phyloP scores from a whole-genome alignment of 2,888 invertebrate genomes.

The Andrena bucephala region DNA sequence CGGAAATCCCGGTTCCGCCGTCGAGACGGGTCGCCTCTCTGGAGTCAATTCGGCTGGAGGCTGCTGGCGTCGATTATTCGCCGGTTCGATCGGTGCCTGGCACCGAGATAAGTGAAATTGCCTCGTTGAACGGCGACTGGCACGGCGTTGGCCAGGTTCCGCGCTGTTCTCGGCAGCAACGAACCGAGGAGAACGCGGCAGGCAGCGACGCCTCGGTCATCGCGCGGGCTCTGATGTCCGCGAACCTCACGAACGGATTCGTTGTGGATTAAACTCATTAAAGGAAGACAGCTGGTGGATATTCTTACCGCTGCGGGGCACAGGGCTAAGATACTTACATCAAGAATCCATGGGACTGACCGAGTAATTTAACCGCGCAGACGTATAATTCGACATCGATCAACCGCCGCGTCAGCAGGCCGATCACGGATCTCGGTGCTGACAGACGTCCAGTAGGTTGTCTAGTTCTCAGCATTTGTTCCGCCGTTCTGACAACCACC shows the following conservation, averaged over 20 bases:
- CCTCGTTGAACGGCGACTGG: not conserved
- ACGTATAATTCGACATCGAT: slow-evolving; percentile 11
- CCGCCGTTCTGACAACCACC: not conserved
- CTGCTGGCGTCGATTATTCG: not conserved
- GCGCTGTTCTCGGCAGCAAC: slow-evolving; percentile 17
- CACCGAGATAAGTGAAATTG: slow-evolving; percentile 2
- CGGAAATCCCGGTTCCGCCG: slow-evolving; percentile 1
- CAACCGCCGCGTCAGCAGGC: not conserved
- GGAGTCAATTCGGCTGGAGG: not conserved
- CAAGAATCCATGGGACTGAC: too few species aligned
- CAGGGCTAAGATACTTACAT: too few species aligned
- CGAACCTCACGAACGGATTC: too few species aligned
- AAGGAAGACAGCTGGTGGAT: not conserved
- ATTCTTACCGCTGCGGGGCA: slow-evolving; percentile 23
- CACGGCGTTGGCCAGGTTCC: slow-evolving; percentile 9
- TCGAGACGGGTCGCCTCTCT: slow-evolving; percentile 14
- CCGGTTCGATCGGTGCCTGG: slow-evolving; percentile 10
- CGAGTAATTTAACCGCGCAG: too few species aligned
- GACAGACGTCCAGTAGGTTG: slow-evolving; percentile 24
- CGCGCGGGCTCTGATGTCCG: not conserved
- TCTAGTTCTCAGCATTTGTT: not conserved
- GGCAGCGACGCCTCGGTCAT: not conserved
- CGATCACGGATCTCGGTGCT: slow-evolving; percentile 14
- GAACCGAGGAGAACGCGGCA: slow-evolving; percentile 12
- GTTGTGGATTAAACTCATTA: too few species aligned